Base-by-base conservation (phyloP, 2,797 vertebrate genomes). In the Oreonectes daqikongensis region DNA sequence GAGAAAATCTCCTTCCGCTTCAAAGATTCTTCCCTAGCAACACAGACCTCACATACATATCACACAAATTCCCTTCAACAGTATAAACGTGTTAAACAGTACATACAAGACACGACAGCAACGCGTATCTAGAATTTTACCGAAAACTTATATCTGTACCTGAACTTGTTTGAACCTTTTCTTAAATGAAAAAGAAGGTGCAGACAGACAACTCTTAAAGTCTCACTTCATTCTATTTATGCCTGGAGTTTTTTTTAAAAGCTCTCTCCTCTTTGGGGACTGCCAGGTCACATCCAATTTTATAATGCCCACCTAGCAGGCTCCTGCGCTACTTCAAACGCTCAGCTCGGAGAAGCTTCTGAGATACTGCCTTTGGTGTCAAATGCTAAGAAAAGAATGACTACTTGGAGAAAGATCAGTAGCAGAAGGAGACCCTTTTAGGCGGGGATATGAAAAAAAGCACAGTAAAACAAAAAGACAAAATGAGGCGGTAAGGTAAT, bases 11-110 rank as follows among this genome's bases (percentile, higher is more conserved):
- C 66, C 76, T 84, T 84, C 77, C 55, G 70, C 79, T 81, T 81
- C 78, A 77, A 69, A 61, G 78, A 75, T 68, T 82, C 9, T n/a
- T 63, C 77, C 81, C 52, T 44, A 77, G 81, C 83, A 84, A 81
- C 81, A 84, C 65, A 20, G 30, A 77, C 32, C 26, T 44, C 35
- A 50, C 30, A 24, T 73, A 26, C 20, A 50, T 48, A 73, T 68
- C 5, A 53, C 64, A 75, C 64, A n/a, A 65, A 72, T 2, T 40
- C 60, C 63, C 55, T 42, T 71, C 4, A 20, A 18, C 2, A 15
- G 12, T 42, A 14, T 46, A 14, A 60, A 67, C 6, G 12, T 44
- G 63, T 50, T 46, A 24, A 42, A 60, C 17, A 35, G 20, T 59
- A n/a, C n/a, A 35, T 4, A 68, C 4, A 0, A 71, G 38, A 17